Evolutionary conservation across 2,888 invertebrate species (phyloP), one percentile per base, ranked within the genome.

Genomic region (Smittia sp.): DNA sequence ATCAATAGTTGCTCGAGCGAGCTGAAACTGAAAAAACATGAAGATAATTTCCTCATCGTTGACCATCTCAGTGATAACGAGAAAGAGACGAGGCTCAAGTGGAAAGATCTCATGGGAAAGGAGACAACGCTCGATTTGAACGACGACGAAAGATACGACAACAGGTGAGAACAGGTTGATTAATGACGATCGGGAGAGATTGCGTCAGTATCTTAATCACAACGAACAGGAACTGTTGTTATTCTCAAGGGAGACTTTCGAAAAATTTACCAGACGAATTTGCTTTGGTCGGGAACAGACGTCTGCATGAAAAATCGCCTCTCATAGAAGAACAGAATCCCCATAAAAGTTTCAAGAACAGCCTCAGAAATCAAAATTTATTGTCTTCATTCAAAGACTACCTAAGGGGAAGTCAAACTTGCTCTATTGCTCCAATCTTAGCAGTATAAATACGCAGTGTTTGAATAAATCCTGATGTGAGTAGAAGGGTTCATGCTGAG

Each of bases 61-160:
- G 73, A 73, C 38, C 63, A 41, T 73, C 65, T 73, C 18, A 73
- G 22, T 73, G 73, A 73, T 65, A 65, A 63, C 9, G 73, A 73
- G 22, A 39, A 65, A 24, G 73, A 73, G 20, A 73, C 20, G 9
- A 63, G 73, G 27, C 13, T 73, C n/a, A 41, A 46, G 25, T 73
- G 73, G 73, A 63, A 65, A 46, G 46, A 65, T 46, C 65, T 73
- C 65, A 27, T 73, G 65, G 73, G 73, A 39, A 73, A 73, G 15
- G 46, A 65, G 39, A 73, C 73, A 32, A 72, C 72, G 27, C 58
- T 72, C 18, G 72, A 72, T 58, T 24, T 52, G 22, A 24, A 18
- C 6, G 38, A 62, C 22, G 32, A 38, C 24, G 20, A 72, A 62
- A 58, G 72, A 70, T 70, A 27, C 27, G 72, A 18, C 54, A 72